These are phyloP conservation scores for Dromococcyx pavoninus DNA, from an alignment of 2,797 vertebrate species.

Conservation along the genomic window DNA sequence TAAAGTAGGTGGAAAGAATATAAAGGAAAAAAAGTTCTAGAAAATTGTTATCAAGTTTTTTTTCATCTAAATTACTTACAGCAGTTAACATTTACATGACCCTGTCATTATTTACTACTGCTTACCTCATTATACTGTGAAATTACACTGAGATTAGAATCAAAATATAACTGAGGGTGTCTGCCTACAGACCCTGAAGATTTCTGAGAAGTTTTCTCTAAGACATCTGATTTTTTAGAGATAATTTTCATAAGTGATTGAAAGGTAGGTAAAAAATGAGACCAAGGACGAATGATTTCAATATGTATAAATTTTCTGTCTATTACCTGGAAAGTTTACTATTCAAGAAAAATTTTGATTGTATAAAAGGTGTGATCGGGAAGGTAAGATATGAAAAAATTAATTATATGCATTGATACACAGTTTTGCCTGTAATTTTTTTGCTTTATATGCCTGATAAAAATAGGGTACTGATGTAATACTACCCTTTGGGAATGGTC, in stretches of 20 bases:
- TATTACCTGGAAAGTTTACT: background rate
- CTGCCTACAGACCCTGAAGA: background rate
- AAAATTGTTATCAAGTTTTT: background rate
- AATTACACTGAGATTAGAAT: background rate
- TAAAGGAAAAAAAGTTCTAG: background rate
- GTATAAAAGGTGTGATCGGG: background rate
- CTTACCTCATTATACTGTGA: background rate
- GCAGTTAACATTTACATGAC: background rate
- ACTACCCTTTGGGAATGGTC: background rate
- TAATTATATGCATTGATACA: too few species aligned
- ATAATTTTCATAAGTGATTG: background rate
- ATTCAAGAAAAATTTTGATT: rapidly evolving
- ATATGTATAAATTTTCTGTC: background rate
- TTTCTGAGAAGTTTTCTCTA: background rate
- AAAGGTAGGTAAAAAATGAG: background rate
- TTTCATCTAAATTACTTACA: background rate
- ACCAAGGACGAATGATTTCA: background rate
- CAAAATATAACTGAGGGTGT: background rate
- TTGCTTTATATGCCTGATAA: background rate
- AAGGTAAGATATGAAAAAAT: background rate
- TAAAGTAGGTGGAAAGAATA: background rate
- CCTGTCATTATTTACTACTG: background rate
- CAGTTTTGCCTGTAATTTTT: background rate
- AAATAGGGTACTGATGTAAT: background rate
- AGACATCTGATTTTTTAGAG: background rate